Base-by-base conservation (phyloP, 1,140 invertebrate genomes). In the Trichonephila clavipes region DNA sequence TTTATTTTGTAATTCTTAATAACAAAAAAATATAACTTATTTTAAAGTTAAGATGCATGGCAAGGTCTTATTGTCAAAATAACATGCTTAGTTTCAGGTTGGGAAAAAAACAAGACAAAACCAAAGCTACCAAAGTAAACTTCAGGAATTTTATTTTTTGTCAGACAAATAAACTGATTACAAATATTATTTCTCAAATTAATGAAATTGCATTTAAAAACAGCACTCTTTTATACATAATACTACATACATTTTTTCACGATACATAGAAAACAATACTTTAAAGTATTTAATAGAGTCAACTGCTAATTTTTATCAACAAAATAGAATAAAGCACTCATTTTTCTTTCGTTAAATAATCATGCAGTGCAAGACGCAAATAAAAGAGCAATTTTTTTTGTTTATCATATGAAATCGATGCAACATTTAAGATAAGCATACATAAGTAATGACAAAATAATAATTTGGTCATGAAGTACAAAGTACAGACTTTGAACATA, bases 121-220 rank as follows among this genome's bases (percentile, higher is more conserved):
- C n/a, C 8, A 28, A 24, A 18, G 34, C 59, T 66, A n/a, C 2
- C 62, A 24, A 82, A 64, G 18, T 88, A 59, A 19, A 40, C n/a
- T 34, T 44, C 28, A 64, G 34, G 16, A 64, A 62, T 66, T 88
- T 87, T n/a, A 12, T 66, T 88, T 64, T 88, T 66, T 64, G 28
- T 66, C 58, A 64, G 59, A 66, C 86, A 88, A 40, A 82, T 82
- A 82, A 82, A 28, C n/a, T 85, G 51, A 59, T 85, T 58, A 77
- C 69, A 77, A 77, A 77, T 77, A 77, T 34, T 40, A 28, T 7
- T 69, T 69, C 3, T 16, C 12, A 40, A 28, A 77, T 77, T 77
- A 34, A 40, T 34, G 69, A 24, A 12, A 77, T 34, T 77, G 34
- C 69, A 77, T 28, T 77, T 34, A 77, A 77, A 77, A 77, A 77